These are phyloP conservation scores for Boleophthalmus pectinirostris DNA, from an alignment of 2,113 vertebrate genomes.

Conservation along the genomic window DNA sequence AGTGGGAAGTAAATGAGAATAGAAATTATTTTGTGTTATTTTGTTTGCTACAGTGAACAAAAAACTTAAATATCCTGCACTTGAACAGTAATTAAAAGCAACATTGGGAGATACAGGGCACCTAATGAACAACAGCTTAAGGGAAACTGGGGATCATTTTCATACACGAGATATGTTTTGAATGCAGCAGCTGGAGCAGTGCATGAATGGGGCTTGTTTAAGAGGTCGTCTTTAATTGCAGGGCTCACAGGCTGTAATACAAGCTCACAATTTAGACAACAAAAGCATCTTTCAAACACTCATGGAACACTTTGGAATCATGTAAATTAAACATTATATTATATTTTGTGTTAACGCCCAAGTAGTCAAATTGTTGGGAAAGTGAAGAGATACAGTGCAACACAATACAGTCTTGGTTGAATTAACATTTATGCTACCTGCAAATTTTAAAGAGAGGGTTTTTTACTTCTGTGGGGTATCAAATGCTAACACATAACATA, in stretches of 20 bases:
- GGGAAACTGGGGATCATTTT: neutral
- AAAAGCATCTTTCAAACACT: slow-evolving; percentile 3
- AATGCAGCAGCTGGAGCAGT: slow-evolving; percentile 1
- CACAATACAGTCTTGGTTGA: neutral
- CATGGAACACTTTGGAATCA: neutral
- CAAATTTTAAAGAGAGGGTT: too few species aligned
- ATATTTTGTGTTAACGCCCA: neutral
- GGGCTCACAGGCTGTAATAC: slow-evolving; percentile 6
- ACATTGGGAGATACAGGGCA: neutral
- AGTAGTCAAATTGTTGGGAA: neutral
- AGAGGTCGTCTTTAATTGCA: slow-evolving; percentile 9
- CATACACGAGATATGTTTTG: neutral
- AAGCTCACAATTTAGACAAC: slow-evolving; percentile 9
- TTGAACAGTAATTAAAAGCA: slow-evolving; percentile 4
- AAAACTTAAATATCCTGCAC: neutral
- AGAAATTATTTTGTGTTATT: too few species aligned
- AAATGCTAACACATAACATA: too few species aligned
- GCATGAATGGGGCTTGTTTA: slow-evolving; percentile 8
- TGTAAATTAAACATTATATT: neutral
- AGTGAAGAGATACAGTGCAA: neutral
- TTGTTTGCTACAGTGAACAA: neutral
- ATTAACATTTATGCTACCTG: neutral
- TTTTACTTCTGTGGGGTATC: too few species aligned
- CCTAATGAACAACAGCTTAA: slow-evolving; percentile 7
- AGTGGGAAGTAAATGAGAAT: too few species aligned